These are phyloP conservation scores for Pseudococcus longispinus DNA, from an alignment of 2,888 invertebrate genomes.

Conservation along the genomic window DNA sequence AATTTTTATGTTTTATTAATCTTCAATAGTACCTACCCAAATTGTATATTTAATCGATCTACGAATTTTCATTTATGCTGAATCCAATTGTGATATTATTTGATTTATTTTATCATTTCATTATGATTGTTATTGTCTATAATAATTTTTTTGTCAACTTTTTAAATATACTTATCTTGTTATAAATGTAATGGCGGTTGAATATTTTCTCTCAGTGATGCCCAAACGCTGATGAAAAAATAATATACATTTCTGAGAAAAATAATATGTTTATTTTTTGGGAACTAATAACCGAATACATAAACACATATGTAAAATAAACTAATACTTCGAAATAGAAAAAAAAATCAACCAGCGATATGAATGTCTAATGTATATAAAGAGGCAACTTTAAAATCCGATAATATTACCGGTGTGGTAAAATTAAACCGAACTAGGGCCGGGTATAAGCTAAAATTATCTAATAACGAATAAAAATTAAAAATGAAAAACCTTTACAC, in stretches of 20 bases:
- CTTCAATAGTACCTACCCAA: no score
- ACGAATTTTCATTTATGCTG: background rate
- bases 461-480: background rate
- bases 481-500: background rate
- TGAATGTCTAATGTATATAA: background rate
- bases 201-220: background rate
- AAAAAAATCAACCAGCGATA: background rate
- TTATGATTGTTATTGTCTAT: background rate
- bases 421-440: background rate
- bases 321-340: background rate
- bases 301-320: background rate
- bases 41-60: no score
- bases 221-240: background rate
- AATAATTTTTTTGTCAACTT: background rate
- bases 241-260: background rate
- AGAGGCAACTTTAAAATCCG: background rate
- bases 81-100: background rate
- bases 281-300: constrained; percentile 15
- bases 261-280: constrained; percentile 7
- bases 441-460: background rate
- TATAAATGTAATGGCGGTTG: background rate
- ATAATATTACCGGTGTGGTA: background rate
- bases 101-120: background rate
- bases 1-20: no score
- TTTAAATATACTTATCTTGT: background rate